phyloP scores from a whole-genome alignment of 2,113 vertebrate species.

The Neomonachus schauinslandi region DNA sequence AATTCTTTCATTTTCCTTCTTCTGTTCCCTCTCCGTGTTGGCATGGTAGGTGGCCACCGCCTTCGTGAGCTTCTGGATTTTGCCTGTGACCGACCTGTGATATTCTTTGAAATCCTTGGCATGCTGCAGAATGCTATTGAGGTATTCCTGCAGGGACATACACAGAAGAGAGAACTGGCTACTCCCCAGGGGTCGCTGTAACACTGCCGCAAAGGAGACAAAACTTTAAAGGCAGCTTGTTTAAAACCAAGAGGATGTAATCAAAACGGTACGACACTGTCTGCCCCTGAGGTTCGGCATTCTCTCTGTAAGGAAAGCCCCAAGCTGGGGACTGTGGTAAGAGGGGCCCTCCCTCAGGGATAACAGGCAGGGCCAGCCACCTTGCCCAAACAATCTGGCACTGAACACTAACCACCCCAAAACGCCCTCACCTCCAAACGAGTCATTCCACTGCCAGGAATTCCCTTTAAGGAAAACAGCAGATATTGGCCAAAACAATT shows the following conservation, averaged over 20 bases:
- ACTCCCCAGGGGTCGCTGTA: accelerated
- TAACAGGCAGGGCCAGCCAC: neutral
- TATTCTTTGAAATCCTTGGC: conserved; percentile 99
- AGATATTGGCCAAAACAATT: neutral
- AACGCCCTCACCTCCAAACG: neutral
- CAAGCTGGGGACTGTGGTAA: neutral
- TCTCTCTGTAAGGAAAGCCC: neutral
- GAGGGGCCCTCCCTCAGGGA: neutral
- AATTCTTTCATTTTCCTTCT: conserved; percentile 98
- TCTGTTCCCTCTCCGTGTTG: conserved; percentile 98
- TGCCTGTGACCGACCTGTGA: conserved; percentile 96
- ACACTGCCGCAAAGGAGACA: too few relatives aligned
- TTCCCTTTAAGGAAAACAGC: neutral
- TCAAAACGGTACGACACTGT: accelerated
- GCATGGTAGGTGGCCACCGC: conserved; percentile 97
- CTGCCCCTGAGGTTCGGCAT: accelerated
- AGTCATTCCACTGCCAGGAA: neutral
- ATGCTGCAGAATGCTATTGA: conserved; percentile 99
- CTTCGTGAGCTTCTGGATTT: conserved; percentile 97
- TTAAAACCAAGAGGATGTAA: neutral
- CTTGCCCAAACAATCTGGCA: too few relatives aligned
- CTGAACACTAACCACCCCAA: accelerated
- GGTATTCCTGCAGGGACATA: conserved; percentile 92
- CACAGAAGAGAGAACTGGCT: neutral
- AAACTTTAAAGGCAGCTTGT: neutral